These are phyloP conservation scores for Heliconius erato DNA, from an alignment of 2,888 invertebrate genomes.

Conservation along the genomic window DNA sequence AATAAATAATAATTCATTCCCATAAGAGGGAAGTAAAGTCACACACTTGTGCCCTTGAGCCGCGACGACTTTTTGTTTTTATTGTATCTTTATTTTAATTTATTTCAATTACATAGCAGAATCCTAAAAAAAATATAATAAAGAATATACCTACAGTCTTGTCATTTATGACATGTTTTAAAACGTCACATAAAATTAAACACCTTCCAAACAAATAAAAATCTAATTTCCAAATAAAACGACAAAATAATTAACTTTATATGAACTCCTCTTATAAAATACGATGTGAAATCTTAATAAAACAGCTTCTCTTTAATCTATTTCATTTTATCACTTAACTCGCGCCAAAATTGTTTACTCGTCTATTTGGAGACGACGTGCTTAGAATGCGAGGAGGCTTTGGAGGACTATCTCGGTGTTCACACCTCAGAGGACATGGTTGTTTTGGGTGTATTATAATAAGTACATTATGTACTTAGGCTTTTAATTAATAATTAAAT, in stretches of 20 bases:
- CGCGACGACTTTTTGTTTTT: too few species aligned
- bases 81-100: too few species aligned
- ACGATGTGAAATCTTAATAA: slow-evolving; percentile 39
- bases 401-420: slow-evolving; percentile 38
- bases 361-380: slow-evolving; percentile 42
- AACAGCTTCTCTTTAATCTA: slow-evolving; percentile 36
- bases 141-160: neutral
- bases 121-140: neutral
- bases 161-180: too few species aligned
- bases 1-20: too few species aligned
- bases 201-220: neutral
- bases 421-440: slow-evolving; percentile 30
- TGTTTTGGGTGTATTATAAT: neutral
- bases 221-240: neutral
- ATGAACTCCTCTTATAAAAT: neutral
- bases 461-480: too few species aligned
- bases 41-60: too few species aligned
- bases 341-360: slow-evolving; percentile 45
- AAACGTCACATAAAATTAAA: too few species aligned
- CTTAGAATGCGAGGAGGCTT: slow-evolving; percentile 37
- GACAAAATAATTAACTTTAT: neutral
- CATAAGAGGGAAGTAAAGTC: too few species aligned
- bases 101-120: neutral
- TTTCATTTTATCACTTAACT: slow-evolving; percentile 35
- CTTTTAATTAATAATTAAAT: too few species aligned